These are phyloP conservation scores for Actinia tenebrosa DNA, from an alignment of 64 coral and sea anemone genomes.

Conservation along the genomic window DNA sequence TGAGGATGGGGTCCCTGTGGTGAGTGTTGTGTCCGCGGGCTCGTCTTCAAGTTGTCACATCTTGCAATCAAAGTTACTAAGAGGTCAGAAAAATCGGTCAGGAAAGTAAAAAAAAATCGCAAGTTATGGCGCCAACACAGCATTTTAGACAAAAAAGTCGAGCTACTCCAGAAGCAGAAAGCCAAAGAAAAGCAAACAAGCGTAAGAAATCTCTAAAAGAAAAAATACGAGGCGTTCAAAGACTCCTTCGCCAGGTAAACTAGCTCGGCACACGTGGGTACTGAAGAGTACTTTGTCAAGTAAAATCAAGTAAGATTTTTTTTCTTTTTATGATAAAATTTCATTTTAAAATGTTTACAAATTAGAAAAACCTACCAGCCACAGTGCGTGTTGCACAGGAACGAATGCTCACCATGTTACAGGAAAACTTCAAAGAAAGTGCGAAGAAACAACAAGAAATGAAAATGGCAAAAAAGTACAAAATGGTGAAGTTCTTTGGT, in stretches of 20 bases:
- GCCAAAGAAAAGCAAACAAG: constrained; percentile 8
- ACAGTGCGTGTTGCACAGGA: constrained; percentile 72
- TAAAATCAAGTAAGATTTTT: neutral
- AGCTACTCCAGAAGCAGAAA: neutral
- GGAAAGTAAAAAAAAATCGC: neutral
- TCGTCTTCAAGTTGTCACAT: neutral
- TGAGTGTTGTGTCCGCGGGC: neutral
- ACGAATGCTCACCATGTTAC: constrained; percentile 62
- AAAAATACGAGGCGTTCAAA: constrained; percentile 11
- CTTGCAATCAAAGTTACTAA: neutral
- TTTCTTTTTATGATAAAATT: neutral
- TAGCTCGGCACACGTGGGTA: neutral
- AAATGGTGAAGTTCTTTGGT: constrained; percentile 94
- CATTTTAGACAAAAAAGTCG: neutral
- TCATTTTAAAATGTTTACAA: neutral
- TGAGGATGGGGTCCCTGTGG: neutral
- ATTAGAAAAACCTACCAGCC: constrained; percentile 67
- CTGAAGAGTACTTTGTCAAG: neutral
- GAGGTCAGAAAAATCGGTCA: neutral
- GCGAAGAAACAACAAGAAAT: constrained; percentile 44
- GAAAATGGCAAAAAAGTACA: constrained; percentile 68
- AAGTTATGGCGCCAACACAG: constrained; percentile 16
- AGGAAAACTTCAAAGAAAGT: constrained; percentile 54
- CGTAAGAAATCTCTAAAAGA: constrained; percentile 19
- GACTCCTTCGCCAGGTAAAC: constrained; percentile 19